Evolutionary conservation across 2,888 invertebrate species (phyloP), one percentile per base, ranked within the genome.

Genomic region (Plagiodera versicolora): DNA sequence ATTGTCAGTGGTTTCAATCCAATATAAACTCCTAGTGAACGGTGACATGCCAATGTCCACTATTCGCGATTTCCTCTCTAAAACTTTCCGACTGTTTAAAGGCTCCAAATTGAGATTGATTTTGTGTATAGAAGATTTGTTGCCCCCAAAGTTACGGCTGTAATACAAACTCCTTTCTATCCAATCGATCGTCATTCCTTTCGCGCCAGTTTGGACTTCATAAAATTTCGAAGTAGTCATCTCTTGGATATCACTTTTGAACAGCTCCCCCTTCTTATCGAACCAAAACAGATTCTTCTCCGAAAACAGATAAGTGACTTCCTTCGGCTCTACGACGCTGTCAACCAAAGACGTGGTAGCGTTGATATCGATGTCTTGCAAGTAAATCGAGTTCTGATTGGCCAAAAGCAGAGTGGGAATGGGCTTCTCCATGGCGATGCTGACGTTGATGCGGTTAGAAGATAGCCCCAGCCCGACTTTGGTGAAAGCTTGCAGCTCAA

Each of bases 181-280:
- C 96, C 96, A 97, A 79, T 97, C 95, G 0, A 94, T 83, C 1
- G 91, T 87, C 20, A 96, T 79, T 61, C 90, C 88, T 9, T 85
- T 77, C 0, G 85, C 86, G 28, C 84, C 84, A n/a, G 83, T 83
- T 30, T 84, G 82, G 59, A 88, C 76, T 10, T 84, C 81, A 0
- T 84, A 78, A 32, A 89, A 81, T 74, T 86, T 86, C 0, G 81
- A 81, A 1, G 81, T 79, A 11, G 85, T 86, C 56, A 83, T 83
- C 20, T 86, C 81, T 66, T 85, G 82, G 9, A 56, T 55, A 45
- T 67, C 58, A 1, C 87, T 86, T 19, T 85, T 85, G 67, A 89
- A 86, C 61, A 91, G 79, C 76, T 90, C 89, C 64, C 88, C 86
- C 74, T 88, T 84, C 70, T 90, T 87, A 72, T 94, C 92, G 11